Evolutionary conservation across 1,140 invertebrate genomes (phyloP).

Genomic region (Wasmannia auropunctata): DNA sequence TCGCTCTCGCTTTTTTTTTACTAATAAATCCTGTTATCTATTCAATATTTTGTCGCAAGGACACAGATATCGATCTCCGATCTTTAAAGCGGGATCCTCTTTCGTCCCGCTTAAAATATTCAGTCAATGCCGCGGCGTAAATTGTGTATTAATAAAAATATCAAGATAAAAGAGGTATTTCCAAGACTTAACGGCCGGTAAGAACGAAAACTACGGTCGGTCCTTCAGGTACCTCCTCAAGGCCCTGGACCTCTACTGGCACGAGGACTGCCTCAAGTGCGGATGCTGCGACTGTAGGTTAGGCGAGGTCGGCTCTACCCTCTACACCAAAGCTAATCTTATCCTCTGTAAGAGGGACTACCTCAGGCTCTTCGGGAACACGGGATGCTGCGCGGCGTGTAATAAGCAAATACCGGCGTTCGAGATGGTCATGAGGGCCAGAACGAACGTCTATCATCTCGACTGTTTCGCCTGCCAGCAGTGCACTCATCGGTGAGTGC

Average conservation of each 20-base stretch:
- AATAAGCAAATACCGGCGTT: constrained; percentile 99
- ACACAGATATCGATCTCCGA: not conserved
- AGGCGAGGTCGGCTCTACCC: constrained; percentile 98
- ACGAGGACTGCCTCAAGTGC: constrained; percentile 99
- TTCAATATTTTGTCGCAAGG: not conserved
- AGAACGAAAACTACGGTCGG: constrained; percentile 72
- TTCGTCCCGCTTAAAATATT: not conserved
- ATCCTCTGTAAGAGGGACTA: constrained; percentile 99
- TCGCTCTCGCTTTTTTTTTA: not conserved
- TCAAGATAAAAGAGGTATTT: constrained; percentile 25
- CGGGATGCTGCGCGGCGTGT: constrained; percentile 97
- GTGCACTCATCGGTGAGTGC: constrained; percentile 97
- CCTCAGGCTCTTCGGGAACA: constrained; percentile 96
- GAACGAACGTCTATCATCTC: constrained; percentile 98
- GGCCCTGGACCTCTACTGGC: constrained; percentile 97
- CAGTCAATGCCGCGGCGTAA: not conserved
- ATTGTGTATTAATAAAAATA: constrained; percentile 25
- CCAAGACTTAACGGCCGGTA: constrained; percentile 63
- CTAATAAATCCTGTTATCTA: not conserved
- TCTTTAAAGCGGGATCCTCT: not conserved
- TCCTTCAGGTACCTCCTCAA: constrained; percentile 89
- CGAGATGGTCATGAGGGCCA: constrained; percentile 99
- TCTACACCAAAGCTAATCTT: constrained; percentile 98
- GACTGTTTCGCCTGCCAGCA: constrained; percentile 99
- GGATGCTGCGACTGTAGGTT: constrained; percentile 98